phyloP scores from a whole-genome alignment of 2,113 vertebrate species.

The Pseudolaguvia tuberculata region DNA sequence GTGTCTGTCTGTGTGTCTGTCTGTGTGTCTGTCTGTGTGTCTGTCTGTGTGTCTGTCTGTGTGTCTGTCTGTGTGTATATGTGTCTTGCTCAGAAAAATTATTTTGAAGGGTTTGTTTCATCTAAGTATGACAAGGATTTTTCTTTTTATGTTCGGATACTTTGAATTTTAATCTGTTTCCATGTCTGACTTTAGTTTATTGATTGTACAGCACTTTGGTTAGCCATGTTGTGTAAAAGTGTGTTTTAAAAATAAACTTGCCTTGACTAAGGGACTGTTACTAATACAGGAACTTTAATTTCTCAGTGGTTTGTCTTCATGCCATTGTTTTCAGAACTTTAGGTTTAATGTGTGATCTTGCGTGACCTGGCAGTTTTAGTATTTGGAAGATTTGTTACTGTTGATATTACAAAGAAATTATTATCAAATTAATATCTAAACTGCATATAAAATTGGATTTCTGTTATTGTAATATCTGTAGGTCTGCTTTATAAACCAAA shows the following conservation, averaged over 20 bases:
- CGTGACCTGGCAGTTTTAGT: neutral
- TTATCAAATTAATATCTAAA: no score
- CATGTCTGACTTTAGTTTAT: no score
- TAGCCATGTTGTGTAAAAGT: no score
- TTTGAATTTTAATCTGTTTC: no score
- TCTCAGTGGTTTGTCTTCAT: neutral
- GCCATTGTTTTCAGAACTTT: neutral
- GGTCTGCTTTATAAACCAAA: neutral
- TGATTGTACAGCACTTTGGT: no score
- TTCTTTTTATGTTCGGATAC: no score
- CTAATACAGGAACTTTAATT: neutral
- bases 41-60: no score
- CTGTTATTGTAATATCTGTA: neutral
- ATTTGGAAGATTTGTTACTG: neutral
- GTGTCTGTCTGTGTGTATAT: no score
- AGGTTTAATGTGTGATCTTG: neutral
- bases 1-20: no score
- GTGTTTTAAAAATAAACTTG: no score
- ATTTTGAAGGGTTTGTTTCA: slow-evolving; percentile 51
- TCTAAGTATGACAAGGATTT: neutral
- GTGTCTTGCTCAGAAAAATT: slow-evolving; percentile 62
- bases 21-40: no score
- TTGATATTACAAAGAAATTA: neutral
- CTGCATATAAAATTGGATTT: neutral
- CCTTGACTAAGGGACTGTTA: neutral